phyloP scores from a whole-genome alignment of 2,797 vertebrate genomes.

The Xyrichtys novacula region DNA sequence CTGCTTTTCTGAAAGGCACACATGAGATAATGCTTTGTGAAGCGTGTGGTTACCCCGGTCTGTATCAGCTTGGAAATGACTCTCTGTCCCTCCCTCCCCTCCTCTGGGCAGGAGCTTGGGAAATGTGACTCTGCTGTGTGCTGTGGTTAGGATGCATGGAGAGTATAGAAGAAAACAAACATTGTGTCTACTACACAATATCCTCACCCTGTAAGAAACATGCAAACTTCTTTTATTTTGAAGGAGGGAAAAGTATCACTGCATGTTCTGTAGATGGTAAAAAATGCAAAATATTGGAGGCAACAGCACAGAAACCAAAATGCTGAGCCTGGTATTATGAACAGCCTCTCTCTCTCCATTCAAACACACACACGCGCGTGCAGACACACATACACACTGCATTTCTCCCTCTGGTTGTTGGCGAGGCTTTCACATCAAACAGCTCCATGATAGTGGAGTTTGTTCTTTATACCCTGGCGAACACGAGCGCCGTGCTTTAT shows the following conservation, averaged over 20 bases:
- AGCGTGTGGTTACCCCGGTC: constrained; percentile 71
- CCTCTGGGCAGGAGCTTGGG: constrained; percentile 67
- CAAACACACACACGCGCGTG: constrained; percentile 12
- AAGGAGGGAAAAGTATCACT: not conserved
- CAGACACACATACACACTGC: constrained; percentile 22
- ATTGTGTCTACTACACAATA: constrained; percentile 16
- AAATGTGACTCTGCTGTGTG: constrained; percentile 69
- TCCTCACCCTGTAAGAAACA: constrained; percentile 37
- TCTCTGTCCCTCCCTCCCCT: constrained; percentile 62
- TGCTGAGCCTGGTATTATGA: constrained; percentile 29
- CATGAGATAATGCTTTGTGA: constrained; percentile 82
- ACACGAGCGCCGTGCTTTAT: constrained; percentile 42
- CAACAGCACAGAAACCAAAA: constrained; percentile 14
- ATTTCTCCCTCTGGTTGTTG: constrained; percentile 34
- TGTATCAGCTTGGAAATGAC: constrained; percentile 70
- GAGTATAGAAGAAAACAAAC: constrained; percentile 62
- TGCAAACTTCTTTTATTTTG: not conserved
- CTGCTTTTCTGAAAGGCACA: constrained; percentile 70
- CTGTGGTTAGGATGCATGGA: constrained; percentile 51
- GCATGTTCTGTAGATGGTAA: not conserved
- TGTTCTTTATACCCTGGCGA: constrained; percentile 70
- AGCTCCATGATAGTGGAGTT: constrained; percentile 52
- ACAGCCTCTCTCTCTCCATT: constrained; percentile 13
- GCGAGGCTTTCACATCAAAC: constrained; percentile 47
- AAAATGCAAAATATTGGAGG: constrained; percentile 10